Base-by-base conservation (phyloP, 2,888 invertebrate species). In the Autographa gamma region DNA sequence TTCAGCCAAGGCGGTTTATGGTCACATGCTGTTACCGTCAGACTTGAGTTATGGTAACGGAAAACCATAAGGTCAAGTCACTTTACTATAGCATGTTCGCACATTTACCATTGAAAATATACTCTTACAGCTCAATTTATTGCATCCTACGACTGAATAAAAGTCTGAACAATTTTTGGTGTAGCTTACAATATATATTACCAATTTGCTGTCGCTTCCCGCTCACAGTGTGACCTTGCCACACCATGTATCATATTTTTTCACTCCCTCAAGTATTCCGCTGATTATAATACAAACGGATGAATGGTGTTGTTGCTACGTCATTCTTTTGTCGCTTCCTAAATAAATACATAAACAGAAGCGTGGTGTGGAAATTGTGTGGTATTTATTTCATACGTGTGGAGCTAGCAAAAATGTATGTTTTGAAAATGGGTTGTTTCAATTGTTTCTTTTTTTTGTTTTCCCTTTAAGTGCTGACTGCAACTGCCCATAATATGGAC, bases 271-370 rank as follows among this genome's bases (percentile, higher is more conserved):
- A 61, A 73, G 63, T 63, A 66, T 71, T 66, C 68, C 69, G 60
- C 73, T 80, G 78, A 80, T 80, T 83, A 73, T 68, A 70, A 72
- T 31, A 74, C 71, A 81, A 77, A 78, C 67, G 74, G 43, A 60
- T 60, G 75, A 74, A 71, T 67, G 41, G 68, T 73, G n/a, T 72
- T 74, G 70, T 66, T 61, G 58, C 64, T 71, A 67, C 25, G 25
- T 41, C 48, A 43, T 31, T 69, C 14, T 63, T 73, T 64, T 38
- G 41, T 63, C 11, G 60, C 56, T 63, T 43, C n/a, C 13, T 61
- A 63, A 64, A 60, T 62, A 66, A 68, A 60, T 48, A 66, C 9
- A 16, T 43, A 41, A 63, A 43, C 19, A 16, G 25, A 16, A 34
- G 41, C 14, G 1, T 9, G 19, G 25, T 56, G 54, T 56, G 25